phyloP scores from a whole-genome alignment of 2,888 invertebrate species.

The Nebria brevicollis region DNA sequence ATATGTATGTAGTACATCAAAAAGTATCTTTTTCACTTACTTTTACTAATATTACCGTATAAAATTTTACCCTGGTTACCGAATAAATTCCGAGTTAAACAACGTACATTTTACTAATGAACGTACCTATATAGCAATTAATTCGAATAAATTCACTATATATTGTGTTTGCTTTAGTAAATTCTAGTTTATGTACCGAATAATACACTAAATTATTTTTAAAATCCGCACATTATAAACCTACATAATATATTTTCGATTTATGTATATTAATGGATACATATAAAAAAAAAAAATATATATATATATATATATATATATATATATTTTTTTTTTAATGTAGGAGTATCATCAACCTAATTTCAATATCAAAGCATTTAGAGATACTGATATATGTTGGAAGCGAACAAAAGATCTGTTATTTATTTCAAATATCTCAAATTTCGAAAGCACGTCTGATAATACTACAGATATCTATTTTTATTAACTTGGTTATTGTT shows the following conservation, averaged over 20 bases:
- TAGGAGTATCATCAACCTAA: neutral
- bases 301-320: too few species aligned
- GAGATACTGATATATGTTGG: neutral
- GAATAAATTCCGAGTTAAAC: neutral
- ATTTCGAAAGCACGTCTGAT: neutral
- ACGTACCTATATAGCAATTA: conserved; percentile 26
- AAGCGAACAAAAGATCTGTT: neutral
- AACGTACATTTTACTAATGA: conserved; percentile 29
- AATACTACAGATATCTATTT: neutral
- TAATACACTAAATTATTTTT: conserved; percentile 31
- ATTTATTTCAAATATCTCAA: neutral
- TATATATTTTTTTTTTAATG: too few species aligned
- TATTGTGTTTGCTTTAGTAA: conserved; percentile 22
- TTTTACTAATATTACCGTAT: conserved; percentile 9
- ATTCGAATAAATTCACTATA: conserved; percentile 33
- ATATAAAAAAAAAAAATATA: too few species aligned
- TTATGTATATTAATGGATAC: too few species aligned
- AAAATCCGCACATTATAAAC: conserved; percentile 22
- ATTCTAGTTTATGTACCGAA: neutral
- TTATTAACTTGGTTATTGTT: neutral
- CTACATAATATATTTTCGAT: neutral
- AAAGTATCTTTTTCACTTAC: neutral
- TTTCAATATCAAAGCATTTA: neutral
- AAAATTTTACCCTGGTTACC: neutral
- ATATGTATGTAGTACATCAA: neutral